Base-by-base conservation (phyloP, 1,140 invertebrate species). In the Matsumurasca onukii region DNA sequence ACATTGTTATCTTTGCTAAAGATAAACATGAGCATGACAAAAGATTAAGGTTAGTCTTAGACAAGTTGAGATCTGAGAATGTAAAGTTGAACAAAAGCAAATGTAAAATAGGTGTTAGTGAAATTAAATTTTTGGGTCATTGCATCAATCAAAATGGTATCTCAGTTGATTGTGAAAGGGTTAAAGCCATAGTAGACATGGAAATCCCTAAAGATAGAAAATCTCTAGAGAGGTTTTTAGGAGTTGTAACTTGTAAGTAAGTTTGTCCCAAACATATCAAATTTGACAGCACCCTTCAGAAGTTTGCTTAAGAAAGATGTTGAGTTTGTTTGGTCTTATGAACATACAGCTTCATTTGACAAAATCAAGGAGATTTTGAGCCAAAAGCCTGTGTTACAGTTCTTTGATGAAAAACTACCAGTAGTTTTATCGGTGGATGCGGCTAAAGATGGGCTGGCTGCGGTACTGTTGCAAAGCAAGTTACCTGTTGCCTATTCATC, bases 21-120 rank as follows among this genome's bases (percentile, higher is more conserved):
- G 49, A 51, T n/a, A 51, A 51, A 20, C n/a, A 51, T 5, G 49
- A 51, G 30, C 57, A 61, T 61, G 57, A 51, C 24, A 17, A 51
- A 20, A 51, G 49, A n/a, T 22, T 51, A 20, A 51, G n/a, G 49
- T 20, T 51, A 51, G 49, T 51, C 49, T 12, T 51, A 51, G 49
- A 51, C n/a, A 61, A 61, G 12, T 51, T 51, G n/a, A 51, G 49
- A 61, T 5, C 29, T 3, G 29, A 31, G 30, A 61, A 61, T 29
- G 24, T 27, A 15, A 61, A 61, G 30, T 15, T 29, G 3, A 61
- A 61, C 17, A 12, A 24, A 25, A 27, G 3, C 3, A 61, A 61
- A 27, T 61, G 57, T 61, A 61, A 61, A 61, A 24, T 61, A 61
- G 57, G 57, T 12, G 57, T 27, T 12, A 61, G 30, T n/a, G 12